Conservation (phyloP, 2,797 vertebrate genomes). For the Microtus agrestis region DNA sequence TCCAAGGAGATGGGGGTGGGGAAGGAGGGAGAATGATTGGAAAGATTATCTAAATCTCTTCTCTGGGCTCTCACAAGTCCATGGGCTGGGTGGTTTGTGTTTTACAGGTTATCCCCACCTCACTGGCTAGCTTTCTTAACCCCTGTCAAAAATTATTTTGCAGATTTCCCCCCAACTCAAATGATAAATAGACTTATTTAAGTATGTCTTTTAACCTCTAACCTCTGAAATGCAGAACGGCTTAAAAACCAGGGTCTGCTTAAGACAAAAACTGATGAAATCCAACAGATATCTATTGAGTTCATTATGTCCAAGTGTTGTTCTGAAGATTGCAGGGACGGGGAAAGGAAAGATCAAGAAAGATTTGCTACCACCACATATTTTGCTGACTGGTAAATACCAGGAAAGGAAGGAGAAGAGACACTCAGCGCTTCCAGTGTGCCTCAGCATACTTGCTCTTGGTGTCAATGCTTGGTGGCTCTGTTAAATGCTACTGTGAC, state of each 20-base stretch:
- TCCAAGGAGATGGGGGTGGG: constrained; percentile 70
- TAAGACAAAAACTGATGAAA: constrained; percentile 61
- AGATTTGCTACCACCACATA: constrained; percentile 23
- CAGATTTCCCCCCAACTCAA: constrained; percentile 27
- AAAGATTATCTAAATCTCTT: constrained; percentile 78
- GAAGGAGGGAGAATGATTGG: constrained; percentile 66
- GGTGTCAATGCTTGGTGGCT: background rate
- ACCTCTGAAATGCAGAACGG: constrained; percentile 55
- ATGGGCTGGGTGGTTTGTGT: background rate
- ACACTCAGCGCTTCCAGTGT: background rate
- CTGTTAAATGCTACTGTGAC: background rate
- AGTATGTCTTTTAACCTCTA: constrained; percentile 55
- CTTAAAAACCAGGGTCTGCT: background rate
- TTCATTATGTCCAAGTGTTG: background rate
- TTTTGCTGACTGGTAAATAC: background rate
- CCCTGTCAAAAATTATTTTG: constrained; percentile 63
- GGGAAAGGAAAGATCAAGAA: constrained; percentile 36
- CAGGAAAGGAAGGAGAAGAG: background rate
- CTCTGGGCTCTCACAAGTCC: constrained; percentile 60
- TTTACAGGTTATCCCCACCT: background rate
- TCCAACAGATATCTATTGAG: constrained; percentile 46
- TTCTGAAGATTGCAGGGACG: background rate
- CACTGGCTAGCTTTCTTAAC: constrained; percentile 38
- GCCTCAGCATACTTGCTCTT: background rate
- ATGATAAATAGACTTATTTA: constrained; percentile 34